Percentiles rank a stretch among this genome's conserved stretches.
Evolutionary conservation across 1,140 invertebrate species (phyloP).

Genomic region (Teleopsis dalmanni): DNA sequence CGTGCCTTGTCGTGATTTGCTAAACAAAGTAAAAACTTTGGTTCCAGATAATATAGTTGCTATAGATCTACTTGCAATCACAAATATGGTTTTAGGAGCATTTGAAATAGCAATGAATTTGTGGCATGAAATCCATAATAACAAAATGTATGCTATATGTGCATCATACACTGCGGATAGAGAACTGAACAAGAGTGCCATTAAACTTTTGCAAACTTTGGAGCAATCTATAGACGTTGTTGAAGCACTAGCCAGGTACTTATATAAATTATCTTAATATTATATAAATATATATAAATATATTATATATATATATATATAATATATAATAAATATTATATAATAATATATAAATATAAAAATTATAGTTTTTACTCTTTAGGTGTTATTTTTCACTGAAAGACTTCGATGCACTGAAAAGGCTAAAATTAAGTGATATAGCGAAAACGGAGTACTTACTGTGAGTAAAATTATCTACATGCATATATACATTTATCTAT

Average conservation of each 20-base stretch:
- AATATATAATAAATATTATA: neutral
- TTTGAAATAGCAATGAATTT: constrained; percentile 30
- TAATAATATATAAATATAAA: neutral
- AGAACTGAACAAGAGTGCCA: constrained; percentile 16
- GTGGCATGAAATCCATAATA: constrained; percentile 18
- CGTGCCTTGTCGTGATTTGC: constrained; percentile 49
- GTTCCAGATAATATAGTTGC: constrained; percentile 25
- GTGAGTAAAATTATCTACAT: constrained; percentile 15
- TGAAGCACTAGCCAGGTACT: constrained; percentile 11
- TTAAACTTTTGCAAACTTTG: constrained; percentile 12
- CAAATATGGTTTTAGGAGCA: constrained; percentile 34
- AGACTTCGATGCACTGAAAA: constrained; percentile 15
- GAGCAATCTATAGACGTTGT: constrained; percentile 7
- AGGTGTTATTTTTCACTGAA: constrained; percentile 29
- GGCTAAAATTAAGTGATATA: constrained; percentile 18
- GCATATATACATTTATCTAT: neutral
- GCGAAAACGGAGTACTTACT: constrained; percentile 25
- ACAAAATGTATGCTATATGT: constrained; percentile 21
- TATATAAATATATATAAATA: neutral
- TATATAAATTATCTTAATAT: neutral
- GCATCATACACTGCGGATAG: constrained; percentile 21
- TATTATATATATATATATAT: neutral
- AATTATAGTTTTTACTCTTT: neutral
- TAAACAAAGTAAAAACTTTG: constrained; percentile 34
- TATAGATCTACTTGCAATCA: constrained; percentile 24